phyloP scores from a whole-genome alignment of 2,888 invertebrate genomes.

The Pterobdella sp. region DNA sequence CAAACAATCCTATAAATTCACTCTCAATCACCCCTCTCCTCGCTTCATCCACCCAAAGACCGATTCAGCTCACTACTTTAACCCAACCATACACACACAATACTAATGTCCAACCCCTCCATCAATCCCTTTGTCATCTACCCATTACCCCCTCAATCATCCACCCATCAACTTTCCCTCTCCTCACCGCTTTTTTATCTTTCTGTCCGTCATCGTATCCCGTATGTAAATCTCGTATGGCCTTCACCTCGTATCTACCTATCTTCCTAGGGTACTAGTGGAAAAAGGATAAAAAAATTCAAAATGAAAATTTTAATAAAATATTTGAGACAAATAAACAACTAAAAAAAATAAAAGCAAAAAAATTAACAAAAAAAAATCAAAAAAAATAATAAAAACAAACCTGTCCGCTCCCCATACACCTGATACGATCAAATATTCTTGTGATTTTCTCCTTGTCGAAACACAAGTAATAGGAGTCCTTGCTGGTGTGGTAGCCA shows the following conservation, averaged over 20 bases:
- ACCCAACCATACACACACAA: no score
- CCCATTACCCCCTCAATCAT: no score
- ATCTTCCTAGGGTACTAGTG: constrained; percentile 53
- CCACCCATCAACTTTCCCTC: no score
- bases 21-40: no score
- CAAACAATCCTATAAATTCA: no score
- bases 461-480: constrained; percentile 81
- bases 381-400: neutral
- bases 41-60: no score
- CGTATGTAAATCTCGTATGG: constrained; percentile 78
- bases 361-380: neutral
- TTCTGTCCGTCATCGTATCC: constrained; percentile 70
- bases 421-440: constrained; percentile 73
- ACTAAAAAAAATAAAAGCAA: neutral
- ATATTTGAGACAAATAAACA: neutral
- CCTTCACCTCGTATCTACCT: constrained; percentile 56
- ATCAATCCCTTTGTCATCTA: no score
- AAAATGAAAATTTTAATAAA: neutral
- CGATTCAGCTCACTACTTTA: no score
- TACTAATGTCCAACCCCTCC: no score
- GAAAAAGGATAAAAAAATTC: neutral
- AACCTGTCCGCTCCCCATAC: neutral
- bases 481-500: constrained; percentile 78
- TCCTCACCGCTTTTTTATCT: constrained; percentile 63
- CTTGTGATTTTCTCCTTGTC: constrained; percentile 62